Conservation (phyloP, 2,888 invertebrate species). For the Ecliptopera silaceata region DNA sequence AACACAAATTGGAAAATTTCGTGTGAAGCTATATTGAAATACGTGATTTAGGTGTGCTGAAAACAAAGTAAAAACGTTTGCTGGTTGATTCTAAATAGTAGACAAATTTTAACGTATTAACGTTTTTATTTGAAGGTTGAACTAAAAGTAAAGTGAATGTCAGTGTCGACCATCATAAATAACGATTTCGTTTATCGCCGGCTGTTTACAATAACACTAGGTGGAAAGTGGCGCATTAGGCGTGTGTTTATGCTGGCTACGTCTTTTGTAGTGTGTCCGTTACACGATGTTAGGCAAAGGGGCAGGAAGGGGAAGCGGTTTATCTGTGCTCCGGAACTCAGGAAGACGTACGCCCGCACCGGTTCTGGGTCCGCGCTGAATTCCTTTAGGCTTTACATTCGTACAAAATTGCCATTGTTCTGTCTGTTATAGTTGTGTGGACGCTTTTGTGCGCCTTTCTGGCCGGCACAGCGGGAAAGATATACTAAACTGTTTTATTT, state of each 20-base stretch:
- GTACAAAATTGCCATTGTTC: slow-evolving; percentile 61
- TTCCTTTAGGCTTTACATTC: slow-evolving; percentile 73
- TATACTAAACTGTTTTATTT: slow-evolving; percentile 30
- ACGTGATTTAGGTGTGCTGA: background rate
- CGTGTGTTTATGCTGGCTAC: slow-evolving; percentile 61
- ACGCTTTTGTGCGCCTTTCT: slow-evolving; percentile 36
- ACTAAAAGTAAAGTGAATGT: background rate
- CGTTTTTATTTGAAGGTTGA: no score
- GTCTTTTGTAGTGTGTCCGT: slow-evolving; percentile 74
- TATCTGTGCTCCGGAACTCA: slow-evolving; percentile 79
- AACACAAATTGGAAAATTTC: slow-evolving; percentile 65
- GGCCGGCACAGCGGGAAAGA: slow-evolving; percentile 27
- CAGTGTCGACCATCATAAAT: slow-evolving; percentile 30
- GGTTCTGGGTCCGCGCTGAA: slow-evolving; percentile 55
- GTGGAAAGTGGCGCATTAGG: slow-evolving; percentile 59
- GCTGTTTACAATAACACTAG: slow-evolving; percentile 41
- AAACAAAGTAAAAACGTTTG: background rate
- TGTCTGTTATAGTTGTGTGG: slow-evolving; percentile 32
- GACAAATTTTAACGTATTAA: no score
- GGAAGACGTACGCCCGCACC: slow-evolving; percentile 74
- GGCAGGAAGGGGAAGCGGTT: slow-evolving; percentile 80
- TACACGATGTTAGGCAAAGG: slow-evolving; percentile 77
- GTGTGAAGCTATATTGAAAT: slow-evolving; percentile 43
- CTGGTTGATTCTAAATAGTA: no score
- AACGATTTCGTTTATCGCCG: slow-evolving; percentile 34